These are phyloP conservation scores for Bombus impatiens DNA, from an alignment of 1,140 invertebrate genomes.

Conservation along the genomic window DNA sequence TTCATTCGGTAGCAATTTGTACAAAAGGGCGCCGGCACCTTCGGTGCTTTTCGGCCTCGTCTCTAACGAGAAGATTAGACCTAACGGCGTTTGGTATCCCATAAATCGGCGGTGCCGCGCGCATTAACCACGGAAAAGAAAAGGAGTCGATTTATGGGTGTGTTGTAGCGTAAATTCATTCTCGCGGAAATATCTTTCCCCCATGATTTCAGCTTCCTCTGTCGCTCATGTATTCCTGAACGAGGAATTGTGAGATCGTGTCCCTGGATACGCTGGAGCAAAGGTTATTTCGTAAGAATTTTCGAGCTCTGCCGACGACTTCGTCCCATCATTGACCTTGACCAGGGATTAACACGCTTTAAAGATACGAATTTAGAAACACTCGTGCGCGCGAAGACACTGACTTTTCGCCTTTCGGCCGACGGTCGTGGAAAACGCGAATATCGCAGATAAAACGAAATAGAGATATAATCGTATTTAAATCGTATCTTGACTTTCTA, in stretches of 20 bases:
- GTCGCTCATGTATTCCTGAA: slow-evolving; percentile 36
- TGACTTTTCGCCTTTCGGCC: too few relatives aligned
- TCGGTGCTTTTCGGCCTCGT: slow-evolving; percentile 14
- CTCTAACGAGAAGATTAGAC: slow-evolving; percentile 61
- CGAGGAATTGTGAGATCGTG: slow-evolving; percentile 33
- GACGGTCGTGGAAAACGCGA: too few relatives aligned
- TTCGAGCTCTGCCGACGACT: neutral
- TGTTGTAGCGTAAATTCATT: slow-evolving; percentile 56
- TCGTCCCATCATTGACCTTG: slow-evolving; percentile 32
- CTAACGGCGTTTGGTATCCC: slow-evolving; percentile 58
- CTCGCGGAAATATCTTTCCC: slow-evolving; percentile 62
- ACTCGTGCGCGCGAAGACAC: too few relatives aligned
- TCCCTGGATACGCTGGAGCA: neutral
- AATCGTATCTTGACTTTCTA: too few relatives aligned
- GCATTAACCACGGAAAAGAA: slow-evolving; percentile 54
- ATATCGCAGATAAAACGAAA: too few relatives aligned
- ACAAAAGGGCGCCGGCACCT: slow-evolving; percentile 38
- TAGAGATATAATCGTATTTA: too few relatives aligned
- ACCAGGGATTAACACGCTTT: slow-evolving; percentile 16
- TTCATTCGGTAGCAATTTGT: slow-evolving; percentile 41
- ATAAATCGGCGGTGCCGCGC: slow-evolving; percentile 58
- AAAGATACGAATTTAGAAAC: neutral
- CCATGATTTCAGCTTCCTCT: neutral
- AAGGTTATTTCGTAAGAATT: slow-evolving; percentile 32
- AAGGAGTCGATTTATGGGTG: slow-evolving; percentile 60